Evolutionary conservation across 1,140 invertebrate species (phyloP), one percentile per base, ranked within the genome.

Genomic region (Trachymyrmex septentrionalis): DNA sequence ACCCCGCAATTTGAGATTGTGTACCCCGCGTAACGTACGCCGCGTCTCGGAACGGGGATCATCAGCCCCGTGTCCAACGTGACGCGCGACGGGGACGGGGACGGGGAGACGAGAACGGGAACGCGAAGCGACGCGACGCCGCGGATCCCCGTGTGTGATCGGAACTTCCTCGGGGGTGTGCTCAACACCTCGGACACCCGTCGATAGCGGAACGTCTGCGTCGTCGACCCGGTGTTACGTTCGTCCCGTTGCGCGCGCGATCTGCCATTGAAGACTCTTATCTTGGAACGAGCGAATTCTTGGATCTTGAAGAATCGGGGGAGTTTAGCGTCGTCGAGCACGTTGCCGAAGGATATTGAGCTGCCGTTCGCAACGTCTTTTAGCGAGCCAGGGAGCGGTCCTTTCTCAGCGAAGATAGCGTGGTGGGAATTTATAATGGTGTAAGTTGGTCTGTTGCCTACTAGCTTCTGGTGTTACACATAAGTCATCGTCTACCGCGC

Each of bases 381-480:
- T n/a, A 2, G 21, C n/a, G 16, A 63, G 16, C 16, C 27, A 7
- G 24, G 16, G 34, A 48, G 12, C 59, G 2, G 14, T 2, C 34
- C 38, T 5, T n/a, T 24, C 61, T 14, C 69, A 27, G 14, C 71
- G 55, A 77, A 24, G 72, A 75, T 63, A 73, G 38, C 55, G 14
- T 27, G 38, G 3, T 67, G 57, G 55, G 24, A 84, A 84, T 84
- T 84, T 61, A 44, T 44, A 16, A 84, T 75, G 69, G 55, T 63
- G 69, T 84, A 75, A 84, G 80, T 75, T 48, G 21, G 21, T 19
- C 50, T 24, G 38, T 73, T 75, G 69, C 38, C 73, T 89, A 88
- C 73, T 86, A 63, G 48, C 88, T 92, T 89, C 85, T 87, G 85
- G 88, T 86, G 85, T 84, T 88, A 91, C 71, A 57, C 48, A 14